Evolutionary conservation across 2,888 invertebrate species (phyloP).

Genomic region (Drosophila dives): DNA sequence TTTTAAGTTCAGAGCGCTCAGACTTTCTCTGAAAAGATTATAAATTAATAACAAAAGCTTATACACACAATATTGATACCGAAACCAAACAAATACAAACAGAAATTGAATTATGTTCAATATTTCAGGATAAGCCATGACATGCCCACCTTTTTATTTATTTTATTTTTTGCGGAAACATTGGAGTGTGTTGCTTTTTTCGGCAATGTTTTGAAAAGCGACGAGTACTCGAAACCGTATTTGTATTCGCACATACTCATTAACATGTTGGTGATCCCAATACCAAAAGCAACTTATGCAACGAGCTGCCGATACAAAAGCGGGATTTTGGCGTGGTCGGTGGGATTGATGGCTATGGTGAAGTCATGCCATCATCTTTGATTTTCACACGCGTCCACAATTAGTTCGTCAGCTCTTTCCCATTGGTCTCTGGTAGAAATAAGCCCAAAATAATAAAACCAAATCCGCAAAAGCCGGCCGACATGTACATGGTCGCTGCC

Average conservation of each 20-base stretch:
- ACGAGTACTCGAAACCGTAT: slow-evolving; percentile 27
- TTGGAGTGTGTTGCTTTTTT: slow-evolving; percentile 44
- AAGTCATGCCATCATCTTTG: slow-evolving; percentile 37
- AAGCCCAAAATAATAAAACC: slow-evolving; percentile 74
- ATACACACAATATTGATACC: slow-evolving; percentile 5
- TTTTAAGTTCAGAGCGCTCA: slow-evolving; percentile 29
- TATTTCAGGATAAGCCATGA: slow-evolving; percentile 68
- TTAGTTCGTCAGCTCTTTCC: slow-evolving; percentile 75
- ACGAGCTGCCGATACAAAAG: slow-evolving; percentile 55
- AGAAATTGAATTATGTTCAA: slow-evolving; percentile 74
- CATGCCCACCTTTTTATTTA: slow-evolving; percentile 32
- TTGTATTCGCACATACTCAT: slow-evolving; percentile 19
- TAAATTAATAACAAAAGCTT: slow-evolving; percentile 33
- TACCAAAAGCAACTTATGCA: slow-evolving; percentile 52
- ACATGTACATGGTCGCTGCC: slow-evolving; percentile 75
- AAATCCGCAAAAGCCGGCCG: slow-evolving; percentile 61
- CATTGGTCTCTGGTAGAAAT: slow-evolving; percentile 82
- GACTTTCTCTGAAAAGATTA: slow-evolving; percentile 45
- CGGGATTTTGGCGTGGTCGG: slow-evolving; percentile 57
- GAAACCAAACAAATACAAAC: slow-evolving; percentile 11
- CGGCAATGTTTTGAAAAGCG: slow-evolving; percentile 34
- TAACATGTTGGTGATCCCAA: slow-evolving; percentile 34
- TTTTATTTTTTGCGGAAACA: slow-evolving; percentile 36
- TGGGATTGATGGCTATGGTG: slow-evolving; percentile 41
- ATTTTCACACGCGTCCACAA: slow-evolving; percentile 57